These are phyloP conservation scores for Rhinoraja longicauda DNA, from an alignment of 2,797 vertebrate genomes.

Conservation along the genomic window DNA sequence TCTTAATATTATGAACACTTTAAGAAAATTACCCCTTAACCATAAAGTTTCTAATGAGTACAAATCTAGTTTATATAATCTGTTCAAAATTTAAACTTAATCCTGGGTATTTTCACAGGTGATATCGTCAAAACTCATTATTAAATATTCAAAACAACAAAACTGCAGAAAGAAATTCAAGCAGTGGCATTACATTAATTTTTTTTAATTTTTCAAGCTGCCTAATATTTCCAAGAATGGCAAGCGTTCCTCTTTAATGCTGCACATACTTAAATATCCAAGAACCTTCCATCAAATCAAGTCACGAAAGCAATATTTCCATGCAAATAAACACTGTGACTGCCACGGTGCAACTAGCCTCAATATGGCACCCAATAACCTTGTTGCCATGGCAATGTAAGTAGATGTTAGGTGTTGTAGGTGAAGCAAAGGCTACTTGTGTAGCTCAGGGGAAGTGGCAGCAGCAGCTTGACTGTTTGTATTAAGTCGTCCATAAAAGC, in stretches of 20 bases:
- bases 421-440: conserved; percentile 36
- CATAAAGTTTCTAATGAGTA: too few species aligned
- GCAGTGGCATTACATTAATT: not conserved
- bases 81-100: too few species aligned
- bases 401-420: conserved; percentile 37
- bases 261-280: not conserved
- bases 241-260: not conserved
- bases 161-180: conserved; percentile 1
- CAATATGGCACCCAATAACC: conserved; percentile 14
- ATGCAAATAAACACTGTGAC: conserved; percentile 28
- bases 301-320: conserved; percentile 28
- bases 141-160: not conserved
- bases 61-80: too few species aligned
- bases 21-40: too few species aligned
- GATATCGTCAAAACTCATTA: not conserved
- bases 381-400: conserved; percentile 19
- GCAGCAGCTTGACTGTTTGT: conserved; percentile 17
- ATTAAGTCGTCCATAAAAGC: conserved; percentile 30
- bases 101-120: not conserved
- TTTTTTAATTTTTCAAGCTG: not conserved
- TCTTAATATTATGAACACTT: too few species aligned
- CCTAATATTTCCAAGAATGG: not conserved
- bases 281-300: conserved; percentile 11
- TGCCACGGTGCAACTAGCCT: conserved; percentile 19
- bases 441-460: conserved; percentile 27